These are phyloP conservation scores for Netelia melanura DNA, from an alignment of 2,888 invertebrate genomes.

Conservation along the genomic window DNA sequence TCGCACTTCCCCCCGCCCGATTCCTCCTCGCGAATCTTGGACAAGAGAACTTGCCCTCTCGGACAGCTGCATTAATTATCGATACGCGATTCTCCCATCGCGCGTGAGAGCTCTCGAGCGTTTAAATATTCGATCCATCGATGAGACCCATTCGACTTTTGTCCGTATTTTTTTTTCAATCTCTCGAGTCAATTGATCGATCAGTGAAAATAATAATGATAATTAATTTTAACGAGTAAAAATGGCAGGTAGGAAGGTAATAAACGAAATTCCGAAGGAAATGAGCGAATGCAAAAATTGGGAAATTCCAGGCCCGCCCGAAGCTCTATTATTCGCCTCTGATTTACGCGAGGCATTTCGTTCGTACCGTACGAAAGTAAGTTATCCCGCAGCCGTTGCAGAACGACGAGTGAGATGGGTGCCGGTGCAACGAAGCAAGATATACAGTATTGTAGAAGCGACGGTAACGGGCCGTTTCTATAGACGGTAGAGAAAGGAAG, in stretches of 20 bases:
- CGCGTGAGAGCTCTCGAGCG: background rate
- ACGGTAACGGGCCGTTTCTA: conserved; percentile 21
- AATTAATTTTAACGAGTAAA: background rate
- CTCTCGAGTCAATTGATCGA: background rate
- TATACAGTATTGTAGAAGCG: conserved; percentile 4
- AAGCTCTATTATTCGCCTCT: conserved; percentile 78
- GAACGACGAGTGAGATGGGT: conserved; percentile 40
- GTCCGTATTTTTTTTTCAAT: background rate
- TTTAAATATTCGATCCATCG: background rate
- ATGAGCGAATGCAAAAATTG: background rate
- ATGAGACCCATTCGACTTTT: background rate
- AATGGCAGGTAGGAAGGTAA: background rate
- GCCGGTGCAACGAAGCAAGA: conserved; percentile 12
- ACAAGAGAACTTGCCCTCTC: conserved; percentile 9
- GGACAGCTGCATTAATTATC: conserved; percentile 54
- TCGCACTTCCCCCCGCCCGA: background rate
- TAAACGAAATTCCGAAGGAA: background rate
- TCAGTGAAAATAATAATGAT: background rate
- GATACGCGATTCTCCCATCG: conserved; percentile 15
- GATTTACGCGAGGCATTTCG: conserved; percentile 75
- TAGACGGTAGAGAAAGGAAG: conserved; percentile 50
- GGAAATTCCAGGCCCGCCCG: conserved; percentile 37
- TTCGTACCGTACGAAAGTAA: conserved; percentile 73
- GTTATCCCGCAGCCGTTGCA: conserved; percentile 75
- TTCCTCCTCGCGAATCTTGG: conserved; percentile 23